These are phyloP conservation scores for Luscinia megarhynchos DNA, from an alignment of 2,797 vertebrate genomes.

Conservation along the genomic window DNA sequence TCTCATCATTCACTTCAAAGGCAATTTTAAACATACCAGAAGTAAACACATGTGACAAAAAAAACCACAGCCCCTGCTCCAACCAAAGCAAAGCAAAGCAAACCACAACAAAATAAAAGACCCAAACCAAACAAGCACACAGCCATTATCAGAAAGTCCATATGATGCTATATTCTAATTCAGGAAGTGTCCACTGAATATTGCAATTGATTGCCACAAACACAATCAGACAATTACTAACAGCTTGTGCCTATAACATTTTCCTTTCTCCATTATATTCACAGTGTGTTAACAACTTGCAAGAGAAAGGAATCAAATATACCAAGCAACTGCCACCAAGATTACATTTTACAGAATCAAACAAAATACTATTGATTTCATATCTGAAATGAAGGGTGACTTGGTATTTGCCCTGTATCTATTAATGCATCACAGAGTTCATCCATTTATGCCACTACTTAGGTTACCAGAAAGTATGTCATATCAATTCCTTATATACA, in stretches of 20 bases:
- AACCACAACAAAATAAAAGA: neutral
- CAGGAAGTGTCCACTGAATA: neutral
- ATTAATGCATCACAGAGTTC: neutral
- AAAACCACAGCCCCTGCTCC: neutral
- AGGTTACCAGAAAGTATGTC: neutral
- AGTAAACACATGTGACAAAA: neutral
- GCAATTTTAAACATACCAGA: constrained; percentile 9
- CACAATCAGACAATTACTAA: neutral
- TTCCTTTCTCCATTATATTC: constrained; percentile 23
- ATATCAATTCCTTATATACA: neutral
- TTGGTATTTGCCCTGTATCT: neutral
- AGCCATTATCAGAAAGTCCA: neutral
- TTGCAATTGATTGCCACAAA: neutral
- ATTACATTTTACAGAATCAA: constrained; percentile 24
- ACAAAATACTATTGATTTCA: constrained; percentile 26
- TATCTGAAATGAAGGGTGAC: neutral
- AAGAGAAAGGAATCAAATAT: constrained; percentile 32
- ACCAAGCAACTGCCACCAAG: neutral
- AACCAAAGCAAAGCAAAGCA: neutral
- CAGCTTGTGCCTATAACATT: neutral
- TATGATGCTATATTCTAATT: neutral
- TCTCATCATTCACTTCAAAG: constrained; percentile 41
- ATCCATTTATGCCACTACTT: neutral
- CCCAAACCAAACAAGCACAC: neutral
- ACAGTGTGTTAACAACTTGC: constrained; percentile 25